These are phyloP conservation scores for Sebastes diploproa DNA, from an alignment of 2,797 vertebrate species.

Conservation along the genomic window DNA sequence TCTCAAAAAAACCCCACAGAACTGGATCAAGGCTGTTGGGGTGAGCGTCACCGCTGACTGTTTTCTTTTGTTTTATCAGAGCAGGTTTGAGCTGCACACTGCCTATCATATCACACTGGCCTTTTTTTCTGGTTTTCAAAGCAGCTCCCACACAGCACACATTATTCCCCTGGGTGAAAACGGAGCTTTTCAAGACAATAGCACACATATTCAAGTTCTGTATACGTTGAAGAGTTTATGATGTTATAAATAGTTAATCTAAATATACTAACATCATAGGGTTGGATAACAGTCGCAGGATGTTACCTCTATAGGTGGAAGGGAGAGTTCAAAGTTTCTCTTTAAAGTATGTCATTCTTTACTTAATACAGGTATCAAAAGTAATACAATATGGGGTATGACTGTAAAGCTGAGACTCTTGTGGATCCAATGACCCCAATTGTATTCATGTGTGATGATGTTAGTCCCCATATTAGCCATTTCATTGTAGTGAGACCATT, in stretches of 20 bases:
- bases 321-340: background rate
- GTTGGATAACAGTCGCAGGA: conserved; percentile 10
- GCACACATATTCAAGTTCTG: background rate
- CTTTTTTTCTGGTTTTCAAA: conserved; percentile 21
- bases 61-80: conserved; percentile 64
- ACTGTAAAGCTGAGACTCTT: background rate
- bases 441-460: background rate
- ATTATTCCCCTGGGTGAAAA: background rate
- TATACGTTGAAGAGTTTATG: background rate
- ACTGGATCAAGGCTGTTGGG: conserved; percentile 30
- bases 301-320: no score
- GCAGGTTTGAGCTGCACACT: conserved; percentile 16
- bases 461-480: background rate
- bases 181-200: conserved; percentile 20
- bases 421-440: background rate
- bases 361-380: background rate
- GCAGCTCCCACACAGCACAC: conserved; percentile 36
- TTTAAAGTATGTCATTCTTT: background rate
- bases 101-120: conserved; percentile 18
- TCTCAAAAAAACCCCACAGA: background rate
- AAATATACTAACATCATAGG: conserved; percentile 39
- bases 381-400: background rate
- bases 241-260: conserved; percentile 38
- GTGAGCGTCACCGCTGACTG: conserved; percentile 24
- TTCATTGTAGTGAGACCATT: no score